These are phyloP conservation scores for Melanotaenia duboulayi DNA, from an alignment of 2,113 vertebrate genomes.

Conservation along the genomic window DNA sequence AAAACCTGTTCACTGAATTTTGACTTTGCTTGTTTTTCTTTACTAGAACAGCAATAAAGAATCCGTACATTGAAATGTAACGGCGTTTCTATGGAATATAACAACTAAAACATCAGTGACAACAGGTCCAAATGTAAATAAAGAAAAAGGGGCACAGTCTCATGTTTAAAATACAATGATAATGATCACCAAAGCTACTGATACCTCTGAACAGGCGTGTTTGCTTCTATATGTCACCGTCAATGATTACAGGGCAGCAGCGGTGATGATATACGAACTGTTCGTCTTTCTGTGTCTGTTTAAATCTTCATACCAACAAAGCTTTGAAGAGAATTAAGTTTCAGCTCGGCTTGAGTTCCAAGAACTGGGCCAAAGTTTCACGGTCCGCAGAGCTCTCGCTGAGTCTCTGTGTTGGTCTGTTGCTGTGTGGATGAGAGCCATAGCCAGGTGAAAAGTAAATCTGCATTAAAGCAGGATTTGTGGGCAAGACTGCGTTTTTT, in stretches of 20 bases:
- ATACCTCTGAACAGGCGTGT: neutral
- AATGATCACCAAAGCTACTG: neutral
- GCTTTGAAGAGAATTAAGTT: slow-evolving; percentile 12
- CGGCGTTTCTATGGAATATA: too few species aligned
- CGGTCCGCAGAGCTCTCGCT: slow-evolving; percentile 23
- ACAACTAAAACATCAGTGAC: neutral
- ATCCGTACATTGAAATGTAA: too few species aligned
- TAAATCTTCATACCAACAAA: neutral
- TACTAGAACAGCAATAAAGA: too few species aligned
- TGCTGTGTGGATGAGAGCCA: slow-evolving; percentile 26
- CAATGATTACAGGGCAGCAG: neutral
- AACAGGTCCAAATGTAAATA: too few species aligned
- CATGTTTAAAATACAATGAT: neutral
- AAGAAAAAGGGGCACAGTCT: neutral
- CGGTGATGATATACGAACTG: neutral
- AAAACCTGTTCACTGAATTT: too few species aligned
- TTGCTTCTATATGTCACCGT: neutral
- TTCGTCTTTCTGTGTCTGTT: neutral
- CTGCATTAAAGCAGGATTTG: slow-evolving; percentile 41
- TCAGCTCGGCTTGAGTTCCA: slow-evolving; percentile 24
- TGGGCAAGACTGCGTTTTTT: slow-evolving; percentile 27
- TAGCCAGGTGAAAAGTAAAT: slow-evolving; percentile 23
- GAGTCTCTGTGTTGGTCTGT: slow-evolving; percentile 25
- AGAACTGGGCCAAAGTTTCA: slow-evolving; percentile 19
- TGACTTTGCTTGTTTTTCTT: too few species aligned